A percentile compares a stretch with the other conserved stretches of the same genome.
Evolutionary conservation across 1,140 invertebrate genomes (phyloP).

Genomic region (Heliconius nattereri): DNA sequence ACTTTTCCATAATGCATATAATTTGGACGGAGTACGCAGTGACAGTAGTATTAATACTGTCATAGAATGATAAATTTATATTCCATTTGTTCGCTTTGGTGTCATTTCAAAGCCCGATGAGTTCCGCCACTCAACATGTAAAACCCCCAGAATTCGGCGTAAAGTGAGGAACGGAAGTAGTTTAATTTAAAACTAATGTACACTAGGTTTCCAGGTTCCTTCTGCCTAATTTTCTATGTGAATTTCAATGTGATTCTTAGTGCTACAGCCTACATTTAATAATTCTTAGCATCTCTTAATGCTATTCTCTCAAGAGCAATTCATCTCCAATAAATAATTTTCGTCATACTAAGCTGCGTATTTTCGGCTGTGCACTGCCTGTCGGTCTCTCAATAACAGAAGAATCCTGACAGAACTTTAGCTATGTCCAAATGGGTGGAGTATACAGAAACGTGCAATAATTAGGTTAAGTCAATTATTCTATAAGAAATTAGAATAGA

Average conservation of each 20-base stretch:
- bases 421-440: too few species aligned
- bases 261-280: too few species aligned
- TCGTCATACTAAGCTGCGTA: too few species aligned
- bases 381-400: too few species aligned
- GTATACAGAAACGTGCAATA: too few species aligned
- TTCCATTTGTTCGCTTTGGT: background rate
- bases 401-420: too few species aligned
- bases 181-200: background rate
- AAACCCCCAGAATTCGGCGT: background rate
- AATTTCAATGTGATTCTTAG: too few species aligned
- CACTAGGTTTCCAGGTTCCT: background rate
- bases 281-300: too few species aligned
- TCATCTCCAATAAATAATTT: too few species aligned
- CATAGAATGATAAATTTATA: background rate
- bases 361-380: too few species aligned
- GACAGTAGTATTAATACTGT: background rate
- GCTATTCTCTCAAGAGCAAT: too few species aligned
- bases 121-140: background rate
- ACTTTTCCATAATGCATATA: background rate
- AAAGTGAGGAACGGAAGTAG: background rate
- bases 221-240: background rate
- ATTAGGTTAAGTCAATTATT: background rate
- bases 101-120: background rate
- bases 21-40: background rate
- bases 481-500: background rate